A percentile compares a stretch with the other conserved stretches of the same genome.
Evolutionary conservation across 2,113 vertebrate species (phyloP).

Genomic region (Mustela nigripes): DNA sequence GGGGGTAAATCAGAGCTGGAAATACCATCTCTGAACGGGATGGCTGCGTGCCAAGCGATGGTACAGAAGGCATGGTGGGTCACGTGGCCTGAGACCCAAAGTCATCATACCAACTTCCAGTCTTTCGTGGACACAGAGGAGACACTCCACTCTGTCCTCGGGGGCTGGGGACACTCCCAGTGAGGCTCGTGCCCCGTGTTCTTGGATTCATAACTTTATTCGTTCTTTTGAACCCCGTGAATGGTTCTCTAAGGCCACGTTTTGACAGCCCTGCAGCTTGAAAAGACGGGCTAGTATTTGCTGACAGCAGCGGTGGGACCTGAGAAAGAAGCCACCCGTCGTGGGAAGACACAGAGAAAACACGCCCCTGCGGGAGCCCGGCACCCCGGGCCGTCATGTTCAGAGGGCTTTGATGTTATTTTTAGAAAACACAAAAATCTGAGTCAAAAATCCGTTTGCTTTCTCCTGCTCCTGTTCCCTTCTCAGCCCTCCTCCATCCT

Average conservation of each 20-base stretch:
- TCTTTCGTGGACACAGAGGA: conserved; percentile 77
- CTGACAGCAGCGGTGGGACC: not conserved
- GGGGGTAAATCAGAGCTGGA: conserved; percentile 61
- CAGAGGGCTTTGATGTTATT: conserved; percentile 40
- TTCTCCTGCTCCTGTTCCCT: not conserved
- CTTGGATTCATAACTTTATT: not conserved
- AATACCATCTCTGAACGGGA: not conserved
- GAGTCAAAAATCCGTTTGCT: not conserved
- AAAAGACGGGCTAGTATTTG: not conserved
- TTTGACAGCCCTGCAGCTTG: not conserved
- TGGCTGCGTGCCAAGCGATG: conserved; percentile 74
- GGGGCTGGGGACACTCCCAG: not conserved
- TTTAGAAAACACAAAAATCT: conserved; percentile 54
- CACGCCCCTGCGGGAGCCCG: rapidly evolving
- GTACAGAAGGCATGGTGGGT: conserved; percentile 69
- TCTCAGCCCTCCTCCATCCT: not conserved
- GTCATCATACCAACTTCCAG: conserved; percentile 56
- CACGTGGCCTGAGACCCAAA: conserved; percentile 57
- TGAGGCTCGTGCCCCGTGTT: not conserved
- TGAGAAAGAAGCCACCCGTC: not conserved
- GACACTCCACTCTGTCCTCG: conserved; percentile 61
- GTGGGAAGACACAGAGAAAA: not conserved
- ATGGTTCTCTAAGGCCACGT: not conserved
- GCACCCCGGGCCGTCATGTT: rapidly evolving
- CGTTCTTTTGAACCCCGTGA: not conserved